Percentiles rank a stretch among this genome's conserved stretches.
phyloP scores from a whole-genome alignment of 2,888 invertebrate species.

The Aquatica leii region DNA sequence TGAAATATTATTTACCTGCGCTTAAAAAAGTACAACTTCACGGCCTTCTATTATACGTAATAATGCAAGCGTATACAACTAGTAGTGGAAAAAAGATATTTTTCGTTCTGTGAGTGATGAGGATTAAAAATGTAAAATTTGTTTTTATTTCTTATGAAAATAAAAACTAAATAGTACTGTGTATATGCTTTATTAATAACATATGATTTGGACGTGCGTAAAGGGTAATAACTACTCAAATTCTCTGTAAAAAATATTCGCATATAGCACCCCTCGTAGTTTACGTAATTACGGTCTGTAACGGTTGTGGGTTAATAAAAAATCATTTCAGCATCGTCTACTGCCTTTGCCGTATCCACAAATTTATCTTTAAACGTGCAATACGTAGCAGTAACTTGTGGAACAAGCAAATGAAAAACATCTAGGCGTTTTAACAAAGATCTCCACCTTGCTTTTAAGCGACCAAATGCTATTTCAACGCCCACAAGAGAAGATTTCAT shows the following conservation, averaged over 20 bases:
- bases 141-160: slow-evolving; percentile 5
- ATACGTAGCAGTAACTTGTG: not conserved
- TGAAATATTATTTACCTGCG: too few species aligned
- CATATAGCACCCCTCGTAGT: too few species aligned
- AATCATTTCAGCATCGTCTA: not conserved
- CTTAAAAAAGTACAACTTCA: too few species aligned
- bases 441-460: not conserved
- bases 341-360: not conserved
- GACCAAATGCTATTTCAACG: too few species aligned
- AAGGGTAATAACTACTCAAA: slow-evolving; percentile 6
- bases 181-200: too few species aligned
- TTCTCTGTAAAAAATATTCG: too few species aligned
- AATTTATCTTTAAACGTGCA: not conserved
- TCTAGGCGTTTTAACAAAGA: not conserved
- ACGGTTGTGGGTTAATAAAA: not conserved
- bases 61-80: too few species aligned
- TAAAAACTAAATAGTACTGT: too few species aligned
- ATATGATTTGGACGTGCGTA: slow-evolving; percentile 5
- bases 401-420: not conserved
- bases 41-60: too few species aligned
- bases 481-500: not conserved
- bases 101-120: not conserved
- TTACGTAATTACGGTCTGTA: not conserved
- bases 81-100: too few species aligned
- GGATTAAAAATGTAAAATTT: not conserved